Evolutionary conservation across 2,113 vertebrate genomes (phyloP).

Genomic region (Nestor notabilis): DNA sequence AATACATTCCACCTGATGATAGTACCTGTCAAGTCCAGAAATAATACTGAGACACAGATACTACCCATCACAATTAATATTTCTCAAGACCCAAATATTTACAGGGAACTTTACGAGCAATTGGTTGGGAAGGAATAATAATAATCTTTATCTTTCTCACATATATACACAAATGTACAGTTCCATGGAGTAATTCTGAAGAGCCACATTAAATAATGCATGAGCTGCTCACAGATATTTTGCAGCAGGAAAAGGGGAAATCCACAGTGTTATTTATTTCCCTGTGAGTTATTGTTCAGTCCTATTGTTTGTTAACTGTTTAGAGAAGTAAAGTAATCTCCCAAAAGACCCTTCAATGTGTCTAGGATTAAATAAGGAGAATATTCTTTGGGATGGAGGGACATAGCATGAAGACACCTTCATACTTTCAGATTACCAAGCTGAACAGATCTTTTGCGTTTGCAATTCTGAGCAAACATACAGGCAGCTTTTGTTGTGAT

Average conservation of each 20-base stretch:
- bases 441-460: background rate
- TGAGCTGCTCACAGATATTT: background rate
- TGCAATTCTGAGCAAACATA: background rate
- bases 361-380: background rate
- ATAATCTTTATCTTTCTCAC: background rate
- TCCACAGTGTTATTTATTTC: background rate
- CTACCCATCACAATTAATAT: background rate
- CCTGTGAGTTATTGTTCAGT: background rate
- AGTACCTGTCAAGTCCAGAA: background rate
- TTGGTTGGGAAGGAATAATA: background rate
- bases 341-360: background rate
- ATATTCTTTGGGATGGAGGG: background rate
- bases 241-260: slow-evolving; percentile 10
- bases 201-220: background rate
- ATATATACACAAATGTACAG: background rate
- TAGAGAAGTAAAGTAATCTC: background rate
- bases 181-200: background rate
- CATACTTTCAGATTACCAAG: background rate
- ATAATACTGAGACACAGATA: background rate
- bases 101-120: background rate
- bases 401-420: background rate
- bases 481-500: background rate
- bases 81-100: background rate
- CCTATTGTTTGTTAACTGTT: background rate
- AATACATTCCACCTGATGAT: background rate